Evolutionary conservation across 2,888 invertebrate species (phyloP), one percentile per base, ranked within the genome.

Genomic region (Lissocephala sabroskyi): DNA sequence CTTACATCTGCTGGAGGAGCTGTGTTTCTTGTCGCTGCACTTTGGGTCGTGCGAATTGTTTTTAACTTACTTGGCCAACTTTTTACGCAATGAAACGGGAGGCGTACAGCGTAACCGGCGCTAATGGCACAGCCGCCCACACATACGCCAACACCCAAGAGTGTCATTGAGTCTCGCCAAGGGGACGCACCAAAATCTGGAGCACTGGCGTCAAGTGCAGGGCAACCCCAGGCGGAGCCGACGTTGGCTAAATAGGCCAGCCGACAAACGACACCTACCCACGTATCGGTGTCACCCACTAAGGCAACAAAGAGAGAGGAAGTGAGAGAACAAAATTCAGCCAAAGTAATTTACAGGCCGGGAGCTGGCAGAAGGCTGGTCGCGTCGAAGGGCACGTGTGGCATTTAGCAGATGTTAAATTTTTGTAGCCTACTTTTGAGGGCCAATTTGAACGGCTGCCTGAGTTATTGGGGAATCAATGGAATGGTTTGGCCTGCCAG

Each of bases 121-220:
- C 52, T 54, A 59, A 59, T 59, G 54, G 54, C 54, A 41, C 16
- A 39, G 29, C 19, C 7, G 13, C 13, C n/a, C 11, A 11, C n/a
- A 9, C 30, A 30, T 10, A 30, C 30, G 10, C n/a, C 9, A 2
- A 29, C 23, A 30, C 56, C 41, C 59, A 19, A 41, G 62, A 51
- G 65, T 53, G 61, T 52, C 51, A 56, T 61, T 66, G 51, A 26
- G 16, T 10, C 6, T 13, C 7, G 41, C 29, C 35, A 54, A 30
- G 41, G 36, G n/a, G n/a, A 40, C 18, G 41, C 44, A 42, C 49
- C 40, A 52, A 64, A 67, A 76, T 68, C 50, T 70, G 74, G 77
- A 77, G 70, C 77, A 70, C 56, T 56, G 56, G 74, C 74, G 56
- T 68, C 74, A 77, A 77, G 74, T 74, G 70, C 77, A 68, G 56